A percentile compares a stretch with the other conserved stretches of the same genome.
These are phyloP conservation scores for Bujurquina vittata DNA, from an alignment of 2,113 vertebrate species.

Conservation along the genomic window DNA sequence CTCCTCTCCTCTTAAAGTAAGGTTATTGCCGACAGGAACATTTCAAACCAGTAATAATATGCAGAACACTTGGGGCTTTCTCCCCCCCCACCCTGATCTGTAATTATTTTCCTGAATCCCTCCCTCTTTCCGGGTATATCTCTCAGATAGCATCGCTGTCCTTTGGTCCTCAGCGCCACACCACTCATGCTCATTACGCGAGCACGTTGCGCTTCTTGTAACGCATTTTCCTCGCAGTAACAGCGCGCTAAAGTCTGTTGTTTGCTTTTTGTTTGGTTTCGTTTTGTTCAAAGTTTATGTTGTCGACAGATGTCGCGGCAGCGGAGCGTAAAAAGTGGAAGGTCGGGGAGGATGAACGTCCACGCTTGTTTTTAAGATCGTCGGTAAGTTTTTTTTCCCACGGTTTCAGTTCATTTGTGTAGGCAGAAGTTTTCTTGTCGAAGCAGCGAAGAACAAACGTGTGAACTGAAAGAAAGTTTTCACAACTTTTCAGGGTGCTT, in stretches of 20 bases:
- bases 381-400: background rate
- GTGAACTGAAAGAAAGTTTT: background rate
- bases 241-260: background rate
- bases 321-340: slow-evolving; percentile 13
- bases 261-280: background rate
- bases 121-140: slow-evolving; percentile 18
- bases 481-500: slow-evolving; percentile 1
- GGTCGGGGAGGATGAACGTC: background rate
- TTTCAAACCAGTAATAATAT: background rate
- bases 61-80: background rate
- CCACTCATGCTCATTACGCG: background rate
- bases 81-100: background rate
- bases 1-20: background rate
- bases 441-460: background rate
- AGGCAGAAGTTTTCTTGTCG: background rate
- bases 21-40: background rate
- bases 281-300: too few relatives aligned
- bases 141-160: background rate
- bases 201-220: background rate
- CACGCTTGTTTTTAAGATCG: background rate
- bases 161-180: too few relatives aligned
- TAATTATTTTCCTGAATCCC: background rate
- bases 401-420: background rate
- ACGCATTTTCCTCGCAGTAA: background rate
- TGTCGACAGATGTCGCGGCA: background rate